Evolutionary conservation across 2,797 vertebrate genomes (phyloP), one percentile per base, ranked within the genome.

Genomic region (Micromesistius poutassou): DNA sequence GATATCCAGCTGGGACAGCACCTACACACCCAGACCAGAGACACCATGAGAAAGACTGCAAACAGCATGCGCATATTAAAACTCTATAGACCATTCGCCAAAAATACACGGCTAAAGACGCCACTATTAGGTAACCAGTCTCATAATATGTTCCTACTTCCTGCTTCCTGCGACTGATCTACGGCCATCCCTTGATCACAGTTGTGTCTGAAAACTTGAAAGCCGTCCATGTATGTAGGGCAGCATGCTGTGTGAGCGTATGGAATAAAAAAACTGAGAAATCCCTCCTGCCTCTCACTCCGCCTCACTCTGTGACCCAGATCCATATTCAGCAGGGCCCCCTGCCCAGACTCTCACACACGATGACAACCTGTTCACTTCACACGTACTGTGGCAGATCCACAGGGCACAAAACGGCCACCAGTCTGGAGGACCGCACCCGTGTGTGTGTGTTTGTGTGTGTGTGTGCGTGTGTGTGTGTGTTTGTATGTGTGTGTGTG

Each of bases 1-100:
- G 73, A 99, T 99, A 91, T 99, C 98, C 86, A 99, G 92, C 89
- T 99, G 96, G 55, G 98, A 99, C 90, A 99, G 92, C 10, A 99
- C 98, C 98, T 99, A 79, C 38, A 79, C 38, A 25, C 66, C 31
- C 50, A 82, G 76, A 79, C 7, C 74, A 66, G 68, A 83, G 22
- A 84, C 1, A 46, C 31, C 71, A 75, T 71, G 3, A 30, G 40
- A 31, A 50, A 71, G 71, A 74, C 30, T n/a, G n/a, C 66, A 46
- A 40, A 71, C 30, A 3, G 25, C 14, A 7, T 40, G 10, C 30
- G 33, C 25, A 74, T 40, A 78, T n/a, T 75, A 5, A 42, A 19
- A 72, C 71, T 28, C 12, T 25, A 76, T 76, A 14, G 28, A n/a
- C 50, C n/a, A 62, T 62, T 19, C 50, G n/a, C 50, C 62, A 66